These are phyloP conservation scores for Leucophora obtusa DNA, from an alignment of 2,888 invertebrate species.

Conservation along the genomic window DNA sequence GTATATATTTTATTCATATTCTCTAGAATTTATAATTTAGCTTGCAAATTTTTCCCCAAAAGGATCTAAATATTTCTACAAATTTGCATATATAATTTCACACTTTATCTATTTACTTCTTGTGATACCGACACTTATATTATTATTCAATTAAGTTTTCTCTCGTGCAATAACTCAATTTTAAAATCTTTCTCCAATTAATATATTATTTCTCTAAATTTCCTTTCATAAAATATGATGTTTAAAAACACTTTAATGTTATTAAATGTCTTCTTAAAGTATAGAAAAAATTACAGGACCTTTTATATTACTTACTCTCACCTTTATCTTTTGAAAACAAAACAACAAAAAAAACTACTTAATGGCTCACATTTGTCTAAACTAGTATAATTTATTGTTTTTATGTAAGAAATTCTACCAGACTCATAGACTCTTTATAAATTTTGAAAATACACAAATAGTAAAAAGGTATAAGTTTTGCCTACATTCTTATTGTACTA, in stretches of 20 bases:
- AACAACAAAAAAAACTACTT: slow-evolving; percentile 63
- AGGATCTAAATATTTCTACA: no score
- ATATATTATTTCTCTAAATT: background rate
- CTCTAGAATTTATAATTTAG: no score
- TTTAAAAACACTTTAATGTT: slow-evolving; percentile 42
- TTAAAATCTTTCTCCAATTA: no score
- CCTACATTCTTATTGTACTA: slow-evolving; percentile 36
- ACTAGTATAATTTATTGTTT: slow-evolving; percentile 68
- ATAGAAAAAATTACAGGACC: slow-evolving; percentile 7
- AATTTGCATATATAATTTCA: no score
- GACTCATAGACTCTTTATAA: slow-evolving; percentile 36
- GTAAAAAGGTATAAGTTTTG: slow-evolving; percentile 37
- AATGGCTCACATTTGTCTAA: slow-evolving; percentile 69
- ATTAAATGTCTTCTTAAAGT: slow-evolving; percentile 37
- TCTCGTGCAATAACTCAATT: no score
- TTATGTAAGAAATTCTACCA: slow-evolving; percentile 35
- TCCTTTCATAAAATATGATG: background rate
- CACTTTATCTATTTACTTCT: no score
- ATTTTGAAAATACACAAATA: slow-evolving; percentile 9
- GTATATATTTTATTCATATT: no score
- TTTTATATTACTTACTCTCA: slow-evolving; percentile 36
- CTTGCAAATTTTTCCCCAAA: no score
- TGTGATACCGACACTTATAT: no score
- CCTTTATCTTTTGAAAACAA: slow-evolving; percentile 47
- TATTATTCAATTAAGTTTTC: no score